Evolutionary conservation across 1,140 invertebrate genomes (phyloP).

Genomic region (Hyphantria cunea): DNA sequence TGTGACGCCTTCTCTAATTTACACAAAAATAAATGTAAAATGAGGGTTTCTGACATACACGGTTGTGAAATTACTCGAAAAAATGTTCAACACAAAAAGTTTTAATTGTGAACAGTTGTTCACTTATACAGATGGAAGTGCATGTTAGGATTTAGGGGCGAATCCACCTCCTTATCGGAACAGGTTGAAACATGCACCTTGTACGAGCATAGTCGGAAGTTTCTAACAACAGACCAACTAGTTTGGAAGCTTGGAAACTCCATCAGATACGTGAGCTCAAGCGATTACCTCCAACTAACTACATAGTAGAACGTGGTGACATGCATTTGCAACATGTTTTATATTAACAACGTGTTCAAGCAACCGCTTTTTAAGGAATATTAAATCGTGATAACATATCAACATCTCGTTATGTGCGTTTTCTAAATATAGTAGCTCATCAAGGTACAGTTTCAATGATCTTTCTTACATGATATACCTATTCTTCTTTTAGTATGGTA

Average conservation of each 20-base stretch:
- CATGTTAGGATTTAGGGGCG: constrained; percentile 68
- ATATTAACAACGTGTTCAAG: constrained; percentile 15
- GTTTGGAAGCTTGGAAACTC: constrained; percentile 78
- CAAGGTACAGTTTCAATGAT: no score
- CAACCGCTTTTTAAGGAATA: not conserved
- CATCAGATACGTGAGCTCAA: constrained; percentile 75
- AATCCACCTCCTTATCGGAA: constrained; percentile 69
- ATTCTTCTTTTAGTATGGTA: no score
- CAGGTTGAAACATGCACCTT: constrained; percentile 73
- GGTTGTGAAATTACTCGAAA: not conserved
- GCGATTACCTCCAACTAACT: constrained; percentile 68
- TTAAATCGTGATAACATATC: not conserved
- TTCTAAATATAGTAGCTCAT: no score
- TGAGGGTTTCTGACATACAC: not conserved
- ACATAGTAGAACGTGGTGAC: constrained; percentile 45
- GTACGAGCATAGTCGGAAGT: constrained; percentile 64
- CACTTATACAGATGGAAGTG: constrained; percentile 45
- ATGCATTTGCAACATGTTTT: constrained; percentile 42
- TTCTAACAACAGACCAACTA: constrained; percentile 74
- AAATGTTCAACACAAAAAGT: constrained; percentile 43
- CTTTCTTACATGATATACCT: no score
- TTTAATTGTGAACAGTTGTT: constrained; percentile 59
- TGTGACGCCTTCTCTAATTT: constrained; percentile 19
- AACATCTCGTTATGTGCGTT: no score
- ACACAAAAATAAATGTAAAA: constrained; percentile 20